Base-by-base conservation (phyloP, 2,113 vertebrate genomes). In the Erythrocercus mccallii region DNA sequence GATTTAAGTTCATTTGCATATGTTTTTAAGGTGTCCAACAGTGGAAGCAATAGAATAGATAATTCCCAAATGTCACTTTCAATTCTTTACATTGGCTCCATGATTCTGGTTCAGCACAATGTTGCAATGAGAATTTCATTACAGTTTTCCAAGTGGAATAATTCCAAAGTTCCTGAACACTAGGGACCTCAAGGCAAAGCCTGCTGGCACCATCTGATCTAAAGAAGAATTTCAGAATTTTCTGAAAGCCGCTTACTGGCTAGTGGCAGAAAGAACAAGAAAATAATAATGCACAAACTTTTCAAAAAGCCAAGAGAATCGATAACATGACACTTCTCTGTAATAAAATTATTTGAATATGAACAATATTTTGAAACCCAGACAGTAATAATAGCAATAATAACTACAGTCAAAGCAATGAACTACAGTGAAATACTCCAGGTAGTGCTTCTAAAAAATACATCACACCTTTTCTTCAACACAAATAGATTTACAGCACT, bases 391-490 rank as follows among this genome's bases (percentile, higher is more conserved):
- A 24, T 31, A 72, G 14, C 7, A 51, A 13, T 37, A 72, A 69
- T 9, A 61, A 42, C 28, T 57, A 50, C 22, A 51, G 13, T 38
- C 14, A 81, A 76, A 64, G 25, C 3, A 44, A 17, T 38, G 44
- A 88, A 60, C 14, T 54, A 33, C 5, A 77, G 10, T 2, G 2
- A 50, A 81, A 79, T 3, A 22, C 0, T 1, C 33, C 1, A 3
- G 19, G 12, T 35, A 6, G 5, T 47, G 15, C 12, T 76, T 91
- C 31, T 22, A 53, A 65, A 71, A 60, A 69, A 20, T 18, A 15
- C 2, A 2, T n/a, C 37, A 40, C 12, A 19, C 6, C 24, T 24
- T 70, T 85, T 47, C 42, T 86, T 77, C n/a, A 40, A 37, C 45
- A 20, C 16, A 50, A 72, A 31, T 30, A 77, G 7, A 28, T 58